A percentile compares a stretch with the other conserved stretches of the same genome.
Evolutionary conservation across 2,113 vertebrate genomes (phyloP).

Genomic region (Phodopus roborovskii): DNA sequence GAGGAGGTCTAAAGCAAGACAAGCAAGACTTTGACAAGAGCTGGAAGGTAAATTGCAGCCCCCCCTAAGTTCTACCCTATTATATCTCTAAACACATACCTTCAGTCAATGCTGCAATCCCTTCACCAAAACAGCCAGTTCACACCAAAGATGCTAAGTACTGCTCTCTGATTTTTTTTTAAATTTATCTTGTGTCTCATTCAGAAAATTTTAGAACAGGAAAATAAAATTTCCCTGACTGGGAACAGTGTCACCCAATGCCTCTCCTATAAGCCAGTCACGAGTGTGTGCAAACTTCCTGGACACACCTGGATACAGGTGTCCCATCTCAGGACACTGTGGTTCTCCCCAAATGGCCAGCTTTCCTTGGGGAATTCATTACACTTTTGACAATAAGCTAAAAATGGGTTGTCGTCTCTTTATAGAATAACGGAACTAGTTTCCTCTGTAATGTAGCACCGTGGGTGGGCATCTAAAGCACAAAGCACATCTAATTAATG

Average conservation of each 20-base stretch:
- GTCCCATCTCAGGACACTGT: neutral
- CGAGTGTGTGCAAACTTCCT: neutral
- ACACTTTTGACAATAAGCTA: neutral
- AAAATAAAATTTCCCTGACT: neutral
- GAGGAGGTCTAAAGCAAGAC: neutral
- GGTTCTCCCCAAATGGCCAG: neutral
- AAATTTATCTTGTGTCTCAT: neutral
- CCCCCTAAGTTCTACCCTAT: neutral
- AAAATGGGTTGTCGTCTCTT: neutral
- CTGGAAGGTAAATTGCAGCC: neutral
- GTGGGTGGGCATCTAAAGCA: too few relatives aligned
- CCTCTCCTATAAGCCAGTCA: neutral
- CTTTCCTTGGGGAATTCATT: neutral
- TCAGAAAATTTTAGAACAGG: neutral
- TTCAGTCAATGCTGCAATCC: neutral
- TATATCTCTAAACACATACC: neutral
- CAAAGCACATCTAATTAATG: neutral
- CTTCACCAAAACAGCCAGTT: neutral
- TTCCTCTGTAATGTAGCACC: neutral
- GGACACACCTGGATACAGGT: neutral
- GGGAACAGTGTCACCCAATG: neutral
- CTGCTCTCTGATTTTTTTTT: neutral
- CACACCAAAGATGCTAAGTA: neutral
- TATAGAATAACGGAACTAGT: neutral
- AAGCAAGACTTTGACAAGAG: neutral